Evolutionary conservation across 2,797 vertebrate species (phyloP), one percentile per base, ranked within the genome.

Genomic region (Alosa sapidissima): DNA sequence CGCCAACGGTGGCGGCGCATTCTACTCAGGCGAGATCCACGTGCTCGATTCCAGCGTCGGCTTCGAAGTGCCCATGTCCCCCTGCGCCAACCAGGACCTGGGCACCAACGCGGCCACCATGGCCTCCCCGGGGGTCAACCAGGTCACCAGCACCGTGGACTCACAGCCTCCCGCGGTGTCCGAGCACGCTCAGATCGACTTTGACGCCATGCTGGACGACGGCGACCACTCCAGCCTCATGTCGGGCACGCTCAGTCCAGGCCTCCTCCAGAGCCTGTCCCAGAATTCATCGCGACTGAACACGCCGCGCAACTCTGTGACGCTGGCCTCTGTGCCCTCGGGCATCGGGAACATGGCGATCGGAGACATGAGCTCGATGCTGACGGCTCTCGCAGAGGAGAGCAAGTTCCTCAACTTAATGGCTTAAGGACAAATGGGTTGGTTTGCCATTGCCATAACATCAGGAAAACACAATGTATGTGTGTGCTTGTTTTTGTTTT

Each of bases 301-400:
- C 0, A 99, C 98, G 81, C 98, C 98, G n/a, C 97, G 97, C 83
- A 98, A 97, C 93, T 99, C 98, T 65, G 94, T 99, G 91, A 98
- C 97, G 2, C 92, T 96, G 21, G 95, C 97, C 6, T 97, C 97
- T 4, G 94, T 99, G 88, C 97, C 98, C 0, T 85, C 96, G 0
- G 98, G 98, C 87, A 96, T 98, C 87, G 97, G 97, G 94, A 99
- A 99, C 94, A 99, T 99, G 98, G 98, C 98, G 41, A 99, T 99
- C 0, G 98, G 98, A 28, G 98, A 99, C 88, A 99, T 99, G 98
- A 99, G 95, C 94, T 99, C 98, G 84, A 98, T 99, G 98, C 96
- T 99, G 85, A 98, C 97, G 48, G 98, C 98, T 5, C 92, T 99
- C 92, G 98, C 97, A 0, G 98, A 99, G 91, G 98, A 99, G 93